Percentiles rank a stretch among this genome's conserved stretches.
These are phyloP conservation scores for Tetranychus piercei DNA, from an alignment of 2,888 invertebrate genomes.

Conservation along the genomic window DNA sequence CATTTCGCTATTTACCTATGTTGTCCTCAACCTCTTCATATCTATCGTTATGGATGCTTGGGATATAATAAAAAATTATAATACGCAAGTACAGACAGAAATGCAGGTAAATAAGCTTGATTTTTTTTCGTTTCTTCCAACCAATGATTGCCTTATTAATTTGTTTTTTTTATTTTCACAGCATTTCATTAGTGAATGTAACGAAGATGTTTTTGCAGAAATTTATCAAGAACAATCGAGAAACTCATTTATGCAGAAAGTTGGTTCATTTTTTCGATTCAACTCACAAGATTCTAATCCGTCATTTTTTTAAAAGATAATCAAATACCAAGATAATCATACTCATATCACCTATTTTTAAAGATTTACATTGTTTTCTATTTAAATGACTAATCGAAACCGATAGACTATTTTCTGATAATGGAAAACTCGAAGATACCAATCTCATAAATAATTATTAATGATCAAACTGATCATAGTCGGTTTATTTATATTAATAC, in stretches of 20 bases:
- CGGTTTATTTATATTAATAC: no score
- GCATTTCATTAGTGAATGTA: constrained; percentile 44
- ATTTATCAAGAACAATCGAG: background rate
- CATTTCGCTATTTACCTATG: constrained; percentile 89
- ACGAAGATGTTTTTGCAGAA: constrained; percentile 30
- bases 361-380: no score
- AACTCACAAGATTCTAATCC: background rate
- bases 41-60: constrained; percentile 98
- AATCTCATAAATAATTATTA: no score
- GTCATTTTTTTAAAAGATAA: background rate
- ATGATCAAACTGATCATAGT: no score
- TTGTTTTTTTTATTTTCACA: background rate
- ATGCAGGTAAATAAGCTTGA: constrained; percentile 38
- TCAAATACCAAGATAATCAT: background rate
- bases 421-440: no score
- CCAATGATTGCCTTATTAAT: constrained; percentile 24
- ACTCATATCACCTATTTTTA: no score
- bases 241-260: background rate
- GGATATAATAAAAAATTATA: constrained; percentile 83
- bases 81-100: constrained; percentile 61
- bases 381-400: no score
- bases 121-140: background rate
- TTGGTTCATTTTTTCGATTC: background rate
- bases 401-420: no score
- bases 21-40: constrained; percentile 89